These are phyloP conservation scores for Dermatophagoides farinae DNA, from an alignment of 1,140 invertebrate species.

Conservation along the genomic window DNA sequence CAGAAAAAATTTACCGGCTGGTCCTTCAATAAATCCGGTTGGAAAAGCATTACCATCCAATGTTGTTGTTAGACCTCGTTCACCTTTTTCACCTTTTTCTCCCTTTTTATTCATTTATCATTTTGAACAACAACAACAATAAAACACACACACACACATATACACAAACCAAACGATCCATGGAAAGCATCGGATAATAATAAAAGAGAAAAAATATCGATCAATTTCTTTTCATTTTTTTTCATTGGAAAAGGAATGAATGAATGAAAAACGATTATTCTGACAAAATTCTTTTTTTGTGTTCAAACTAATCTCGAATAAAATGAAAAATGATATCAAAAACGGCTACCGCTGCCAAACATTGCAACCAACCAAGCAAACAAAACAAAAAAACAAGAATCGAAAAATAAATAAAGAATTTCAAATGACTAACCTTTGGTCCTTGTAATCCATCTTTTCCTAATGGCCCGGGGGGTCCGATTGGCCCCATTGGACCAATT, in stretches of 20 bases:
- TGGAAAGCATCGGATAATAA: neutral
- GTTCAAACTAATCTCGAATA: too few species aligned
- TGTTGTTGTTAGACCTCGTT: slow-evolving; percentile 66
- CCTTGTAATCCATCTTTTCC: slow-evolving; percentile 35
- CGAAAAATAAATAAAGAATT: neutral
- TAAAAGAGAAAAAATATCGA: neutral
- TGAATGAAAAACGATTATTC: neutral
- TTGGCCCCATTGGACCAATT: slow-evolving; percentile 15
- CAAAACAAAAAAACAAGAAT: neutral
- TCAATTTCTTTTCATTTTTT: too few species aligned
- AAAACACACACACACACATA: slow-evolving; percentile 1
- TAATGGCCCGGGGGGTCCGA: slow-evolving; percentile 24
- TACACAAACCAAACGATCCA: neutral
- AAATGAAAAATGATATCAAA: neutral
- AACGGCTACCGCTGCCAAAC: too few species aligned
- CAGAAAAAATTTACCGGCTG: slow-evolving; percentile 39
- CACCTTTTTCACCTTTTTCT: slow-evolving; percentile 68
- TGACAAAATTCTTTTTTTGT: too few species aligned
- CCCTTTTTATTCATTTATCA: slow-evolving; percentile 36
- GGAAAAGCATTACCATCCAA: slow-evolving; percentile 70
- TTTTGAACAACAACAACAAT: neutral
- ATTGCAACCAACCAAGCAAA: too few species aligned
- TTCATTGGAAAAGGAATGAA: neutral
- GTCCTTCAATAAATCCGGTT: slow-evolving; percentile 71
- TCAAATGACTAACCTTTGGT: slow-evolving; percentile 37